Percentiles rank a stretch among this genome's conserved stretches.
Conservation (phyloP, 2,113 vertebrate genomes). For the Pseudopipra pipra region DNA sequence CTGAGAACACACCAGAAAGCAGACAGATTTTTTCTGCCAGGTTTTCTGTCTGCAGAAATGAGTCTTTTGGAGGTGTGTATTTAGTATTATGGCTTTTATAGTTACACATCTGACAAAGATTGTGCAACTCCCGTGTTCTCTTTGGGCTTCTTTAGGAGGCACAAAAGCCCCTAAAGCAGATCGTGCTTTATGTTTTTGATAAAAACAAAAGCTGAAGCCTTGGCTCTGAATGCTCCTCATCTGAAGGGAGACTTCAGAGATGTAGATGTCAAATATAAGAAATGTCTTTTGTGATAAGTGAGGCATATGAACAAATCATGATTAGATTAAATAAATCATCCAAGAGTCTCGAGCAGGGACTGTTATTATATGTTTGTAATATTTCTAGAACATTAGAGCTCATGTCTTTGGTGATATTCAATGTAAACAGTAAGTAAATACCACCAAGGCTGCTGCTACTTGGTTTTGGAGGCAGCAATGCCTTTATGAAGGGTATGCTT, state of each 20-base stretch:
- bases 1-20: not conserved
- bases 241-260: not conserved
- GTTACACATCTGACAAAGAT: not conserved
- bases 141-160: not conserved
- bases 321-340: not conserved
- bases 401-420: not conserved
- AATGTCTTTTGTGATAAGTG: not conserved
- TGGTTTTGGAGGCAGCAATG: not conserved
- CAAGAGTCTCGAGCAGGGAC: not conserved
- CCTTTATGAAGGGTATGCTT: not conserved
- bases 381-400: not conserved
- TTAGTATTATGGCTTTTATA: not conserved
- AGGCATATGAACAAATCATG: not conserved
- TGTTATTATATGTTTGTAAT: not conserved
- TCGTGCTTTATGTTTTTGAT: rapidly evolving
- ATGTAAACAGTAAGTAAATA: not conserved
- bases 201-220: not conserved
- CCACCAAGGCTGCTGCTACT: not conserved
- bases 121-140: not conserved
- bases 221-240: not conserved
- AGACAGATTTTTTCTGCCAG: not conserved
- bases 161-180: not conserved
- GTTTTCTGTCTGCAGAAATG: not conserved
- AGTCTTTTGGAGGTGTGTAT: not conserved
- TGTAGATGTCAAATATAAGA: not conserved